A percentile compares a stretch with the other conserved stretches of the same genome.
These are phyloP conservation scores for Chamaetylas fuelleborni DNA, from an alignment of 2,113 vertebrate species.

Conservation along the genomic window DNA sequence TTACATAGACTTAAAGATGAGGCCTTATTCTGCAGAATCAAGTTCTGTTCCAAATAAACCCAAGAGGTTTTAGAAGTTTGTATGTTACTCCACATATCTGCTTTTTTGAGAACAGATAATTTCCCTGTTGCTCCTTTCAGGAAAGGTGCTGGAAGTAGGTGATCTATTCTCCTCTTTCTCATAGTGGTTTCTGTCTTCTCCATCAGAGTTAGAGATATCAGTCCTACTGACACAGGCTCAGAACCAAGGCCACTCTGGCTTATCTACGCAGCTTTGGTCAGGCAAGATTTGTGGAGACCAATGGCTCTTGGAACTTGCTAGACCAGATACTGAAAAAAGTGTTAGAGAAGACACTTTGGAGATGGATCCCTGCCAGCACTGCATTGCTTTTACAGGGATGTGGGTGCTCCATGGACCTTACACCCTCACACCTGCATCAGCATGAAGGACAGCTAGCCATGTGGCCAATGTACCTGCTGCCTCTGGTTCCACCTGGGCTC, in stretches of 20 bases:
- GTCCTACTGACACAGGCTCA: neutral
- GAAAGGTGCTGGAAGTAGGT: neutral
- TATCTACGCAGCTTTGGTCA: neutral
- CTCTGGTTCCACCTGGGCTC: neutral
- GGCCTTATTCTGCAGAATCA: neutral
- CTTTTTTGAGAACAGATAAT: neutral
- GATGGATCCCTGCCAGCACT: neutral
- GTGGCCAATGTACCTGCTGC: neutral
- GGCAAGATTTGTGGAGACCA: neutral
- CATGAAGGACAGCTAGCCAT: neutral
- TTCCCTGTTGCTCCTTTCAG: neutral
- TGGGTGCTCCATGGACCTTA: neutral
- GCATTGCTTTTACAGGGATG: neutral
- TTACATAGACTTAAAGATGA: neutral
- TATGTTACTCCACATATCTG: neutral
- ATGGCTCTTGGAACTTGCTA: neutral
- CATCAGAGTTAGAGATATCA: neutral
- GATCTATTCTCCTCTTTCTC: neutral
- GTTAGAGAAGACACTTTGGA: neutral
- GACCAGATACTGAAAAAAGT: neutral
- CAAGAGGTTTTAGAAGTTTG: neutral
- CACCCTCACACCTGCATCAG: rapidly evolving
- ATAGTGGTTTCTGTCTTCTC: neutral
- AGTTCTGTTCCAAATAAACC: neutral
- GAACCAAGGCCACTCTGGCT: neutral